Conservation (phyloP, 2,888 invertebrate species). For the Stenotaenia linearis region DNA sequence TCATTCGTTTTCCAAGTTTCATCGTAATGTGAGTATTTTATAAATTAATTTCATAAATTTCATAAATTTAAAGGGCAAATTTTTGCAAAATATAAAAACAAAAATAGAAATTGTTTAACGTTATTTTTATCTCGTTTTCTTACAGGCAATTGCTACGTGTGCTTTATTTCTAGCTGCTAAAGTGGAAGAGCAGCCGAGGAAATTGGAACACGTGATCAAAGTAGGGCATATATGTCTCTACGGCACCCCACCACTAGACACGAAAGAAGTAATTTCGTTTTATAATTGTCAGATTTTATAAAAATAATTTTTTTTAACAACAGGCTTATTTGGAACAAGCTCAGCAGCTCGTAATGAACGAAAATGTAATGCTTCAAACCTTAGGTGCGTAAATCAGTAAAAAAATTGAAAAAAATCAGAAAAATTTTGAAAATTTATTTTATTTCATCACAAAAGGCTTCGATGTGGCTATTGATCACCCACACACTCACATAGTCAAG, state of each 20-base stretch:
- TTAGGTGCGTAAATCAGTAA: slow-evolving; percentile 56
- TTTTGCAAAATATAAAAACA: neutral
- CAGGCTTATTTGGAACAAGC: slow-evolving; percentile 66
- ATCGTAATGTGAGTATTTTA: slow-evolving; percentile 62
- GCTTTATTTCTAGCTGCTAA: slow-evolving; percentile 95
- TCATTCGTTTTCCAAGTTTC: slow-evolving; percentile 93
- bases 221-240: slow-evolving; percentile 84
- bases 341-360: slow-evolving; percentile 91
- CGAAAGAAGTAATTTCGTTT: slow-evolving; percentile 59
- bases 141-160: slow-evolving; percentile 78
- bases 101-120: neutral
- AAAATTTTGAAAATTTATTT: too few species aligned
- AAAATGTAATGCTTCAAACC: slow-evolving; percentile 93
- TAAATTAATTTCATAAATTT: neutral
- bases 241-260: slow-evolving; percentile 57
- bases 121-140: slow-evolving; percentile 33
- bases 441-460: slow-evolving; percentile 60
- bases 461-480: slow-evolving; percentile 96
- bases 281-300: neutral
- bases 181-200: slow-evolving; percentile 96
- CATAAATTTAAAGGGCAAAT: too few species aligned
- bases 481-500: slow-evolving; percentile 92
- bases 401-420: too few species aligned
- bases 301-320: slow-evolving; percentile 36
- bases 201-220: slow-evolving; percentile 93